Conservation (phyloP, 2,888 invertebrate genomes). For the Ditylenchus weischeri region DNA sequence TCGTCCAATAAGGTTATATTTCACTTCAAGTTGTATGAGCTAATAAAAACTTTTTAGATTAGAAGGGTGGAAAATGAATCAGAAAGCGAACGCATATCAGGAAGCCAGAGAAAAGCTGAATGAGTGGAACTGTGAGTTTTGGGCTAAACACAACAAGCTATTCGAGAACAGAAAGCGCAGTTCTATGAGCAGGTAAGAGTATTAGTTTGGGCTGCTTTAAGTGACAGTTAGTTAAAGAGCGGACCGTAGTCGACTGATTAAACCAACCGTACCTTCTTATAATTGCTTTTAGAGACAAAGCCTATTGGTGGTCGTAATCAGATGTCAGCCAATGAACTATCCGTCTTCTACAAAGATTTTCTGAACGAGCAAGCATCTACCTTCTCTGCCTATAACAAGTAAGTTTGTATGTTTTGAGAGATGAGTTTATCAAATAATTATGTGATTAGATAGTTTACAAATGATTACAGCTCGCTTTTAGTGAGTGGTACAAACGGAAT, state of each 20-base stretch:
- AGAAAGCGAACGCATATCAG: conserved; percentile 44
- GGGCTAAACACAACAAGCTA: conserved; percentile 48
- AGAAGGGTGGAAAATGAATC: conserved; percentile 49
- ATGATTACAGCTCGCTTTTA: conserved; percentile 30
- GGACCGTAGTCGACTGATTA: neutral
- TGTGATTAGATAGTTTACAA: no score
- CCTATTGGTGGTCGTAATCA: conserved; percentile 44
- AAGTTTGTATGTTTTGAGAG: conserved; percentile 4
- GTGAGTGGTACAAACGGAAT: conserved; percentile 55
- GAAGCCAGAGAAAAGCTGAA: conserved; percentile 48
- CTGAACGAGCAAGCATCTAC: conserved; percentile 42
- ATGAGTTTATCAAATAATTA: no score
- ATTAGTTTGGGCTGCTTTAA: neutral
- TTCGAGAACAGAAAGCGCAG: conserved; percentile 39
- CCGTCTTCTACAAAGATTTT: conserved; percentile 51
- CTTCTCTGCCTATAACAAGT: conserved; percentile 51
- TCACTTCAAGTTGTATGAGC: neutral
- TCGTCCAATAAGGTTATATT: conserved; percentile 44
- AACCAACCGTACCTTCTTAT: no score
- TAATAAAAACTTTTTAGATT: conserved; percentile 33
- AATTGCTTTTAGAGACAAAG: conserved; percentile 41
- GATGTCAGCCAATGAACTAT: conserved; percentile 51
- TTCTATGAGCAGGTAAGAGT: conserved; percentile 29
- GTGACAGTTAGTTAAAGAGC: neutral
- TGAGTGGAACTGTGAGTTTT: conserved; percentile 54